phyloP scores from a whole-genome alignment of 2,888 invertebrate genomes.

The Arrhopalites spinosus region DNA sequence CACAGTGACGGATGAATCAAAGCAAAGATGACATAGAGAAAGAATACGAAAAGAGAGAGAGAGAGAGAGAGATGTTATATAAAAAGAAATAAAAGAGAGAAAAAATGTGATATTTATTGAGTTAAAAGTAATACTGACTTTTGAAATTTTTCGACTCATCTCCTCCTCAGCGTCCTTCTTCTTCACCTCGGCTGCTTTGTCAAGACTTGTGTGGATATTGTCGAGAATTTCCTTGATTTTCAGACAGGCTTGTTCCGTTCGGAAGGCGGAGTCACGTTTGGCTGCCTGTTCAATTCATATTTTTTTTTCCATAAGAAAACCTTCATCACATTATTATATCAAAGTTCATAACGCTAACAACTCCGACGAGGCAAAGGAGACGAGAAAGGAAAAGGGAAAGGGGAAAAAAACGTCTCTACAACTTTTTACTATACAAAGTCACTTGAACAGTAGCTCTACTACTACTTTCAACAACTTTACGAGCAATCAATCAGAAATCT shows the following conservation, averaged over 20 bases:
- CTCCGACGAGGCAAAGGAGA: not conserved
- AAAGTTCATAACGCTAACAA: no score
- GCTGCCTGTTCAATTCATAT: conserved; percentile 7
- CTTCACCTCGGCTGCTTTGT: conserved; percentile 28
- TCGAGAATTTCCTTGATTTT: conserved; percentile 30
- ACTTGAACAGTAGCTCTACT: no score
- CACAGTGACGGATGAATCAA: not conserved
- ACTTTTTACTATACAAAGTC: not conserved
- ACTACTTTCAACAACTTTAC: no score
- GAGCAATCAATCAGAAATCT: no score
- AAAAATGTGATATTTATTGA: not conserved
- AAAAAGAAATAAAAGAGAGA: not conserved
- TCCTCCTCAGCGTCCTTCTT: conserved; percentile 19
- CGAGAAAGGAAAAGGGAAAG: not conserved
- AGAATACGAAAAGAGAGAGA: not conserved
- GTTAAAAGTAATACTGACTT: conserved; percentile 16
- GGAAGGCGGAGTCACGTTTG: conserved; percentile 29
- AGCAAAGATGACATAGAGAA: not conserved
- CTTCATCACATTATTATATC: not conserved
- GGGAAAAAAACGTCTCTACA: not conserved
- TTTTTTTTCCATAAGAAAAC: no score
- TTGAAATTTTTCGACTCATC: conserved; percentile 30
- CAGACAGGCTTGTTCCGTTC: conserved; percentile 31
- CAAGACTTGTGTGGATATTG: conserved; percentile 26
- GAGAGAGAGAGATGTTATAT: not conserved